Evolutionary conservation across 2,113 vertebrate genomes (phyloP).

Genomic region (Mystacornis crossleyi): DNA sequence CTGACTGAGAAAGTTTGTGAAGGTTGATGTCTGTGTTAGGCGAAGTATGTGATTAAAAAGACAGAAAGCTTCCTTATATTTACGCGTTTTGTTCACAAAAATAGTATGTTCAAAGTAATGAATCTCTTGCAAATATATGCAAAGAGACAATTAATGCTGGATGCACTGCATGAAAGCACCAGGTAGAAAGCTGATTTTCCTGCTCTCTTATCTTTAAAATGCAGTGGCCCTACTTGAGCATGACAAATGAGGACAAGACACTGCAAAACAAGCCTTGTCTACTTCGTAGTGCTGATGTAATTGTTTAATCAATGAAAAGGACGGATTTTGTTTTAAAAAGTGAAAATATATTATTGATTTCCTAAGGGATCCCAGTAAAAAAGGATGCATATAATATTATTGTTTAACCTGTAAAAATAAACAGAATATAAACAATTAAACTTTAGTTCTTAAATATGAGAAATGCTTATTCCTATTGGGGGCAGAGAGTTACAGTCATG

Average conservation of each 20-base stretch:
- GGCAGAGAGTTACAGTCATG: not conserved
- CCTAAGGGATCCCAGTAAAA: not conserved
- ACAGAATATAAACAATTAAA: not conserved
- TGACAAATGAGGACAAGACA: not conserved
- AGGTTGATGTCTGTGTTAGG: not conserved
- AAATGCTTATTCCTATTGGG: not conserved
- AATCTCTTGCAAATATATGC: not conserved
- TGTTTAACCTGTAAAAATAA: not conserved
- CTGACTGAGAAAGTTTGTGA: not conserved
- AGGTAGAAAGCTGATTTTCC: slow-evolving; percentile 7
- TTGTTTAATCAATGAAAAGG: slow-evolving; percentile 2
- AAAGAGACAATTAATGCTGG: slow-evolving; percentile 1
- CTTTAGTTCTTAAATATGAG: not conserved
- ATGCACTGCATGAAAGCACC: not conserved
- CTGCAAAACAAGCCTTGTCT: not conserved
- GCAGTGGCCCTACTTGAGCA: not conserved
- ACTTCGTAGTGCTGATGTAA: not conserved
- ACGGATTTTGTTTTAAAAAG: not conserved
- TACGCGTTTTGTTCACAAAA: not conserved
- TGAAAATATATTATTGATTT: not conserved
- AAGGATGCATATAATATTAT: not conserved
- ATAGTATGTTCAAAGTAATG: not conserved
- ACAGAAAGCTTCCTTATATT: not conserved
- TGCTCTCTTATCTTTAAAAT: slow-evolving; percentile 46
- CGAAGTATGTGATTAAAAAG: not conserved